Conservation (phyloP, 2,888 invertebrate genomes). For the Branchinecta sandiegonensis region DNA sequence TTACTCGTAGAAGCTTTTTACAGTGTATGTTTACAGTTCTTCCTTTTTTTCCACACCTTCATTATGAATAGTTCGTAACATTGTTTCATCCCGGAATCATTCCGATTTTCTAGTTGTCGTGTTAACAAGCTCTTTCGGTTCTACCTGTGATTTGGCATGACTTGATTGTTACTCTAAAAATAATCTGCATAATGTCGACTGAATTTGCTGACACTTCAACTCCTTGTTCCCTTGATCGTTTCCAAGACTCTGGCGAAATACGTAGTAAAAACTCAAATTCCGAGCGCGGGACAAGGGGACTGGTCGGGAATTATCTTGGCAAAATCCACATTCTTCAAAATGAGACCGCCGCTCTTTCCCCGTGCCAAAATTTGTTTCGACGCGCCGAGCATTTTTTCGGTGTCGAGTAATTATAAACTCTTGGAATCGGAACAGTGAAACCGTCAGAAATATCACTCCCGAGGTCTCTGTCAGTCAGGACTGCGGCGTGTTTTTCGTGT, state of each 20-base stretch:
- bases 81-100: too few species aligned
- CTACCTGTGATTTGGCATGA: too few species aligned
- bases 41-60: too few species aligned
- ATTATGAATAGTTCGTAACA: too few species aligned
- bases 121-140: too few species aligned
- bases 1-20: too few species aligned
- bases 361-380: conserved; percentile 14
- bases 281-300: conserved; percentile 2
- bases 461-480: not conserved
- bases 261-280: not conserved
- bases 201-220: too few species aligned
- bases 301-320: conserved; percentile 10
- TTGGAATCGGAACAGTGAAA: conserved; percentile 15
- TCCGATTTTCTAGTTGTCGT: too few species aligned
- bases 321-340: conserved; percentile 16
- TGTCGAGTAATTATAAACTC: conserved; percentile 16
- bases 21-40: too few species aligned
- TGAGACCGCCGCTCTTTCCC: not conserved
- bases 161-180: too few species aligned
- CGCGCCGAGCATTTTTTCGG: not conserved
- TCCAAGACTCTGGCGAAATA: not conserved
- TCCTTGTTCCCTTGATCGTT: too few species aligned
- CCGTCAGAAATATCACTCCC: not conserved
- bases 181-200: too few species aligned
- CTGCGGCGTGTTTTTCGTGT: not conserved